Conservation (phyloP, 2,888 invertebrate genomes). For the Apamea anceps region DNA sequence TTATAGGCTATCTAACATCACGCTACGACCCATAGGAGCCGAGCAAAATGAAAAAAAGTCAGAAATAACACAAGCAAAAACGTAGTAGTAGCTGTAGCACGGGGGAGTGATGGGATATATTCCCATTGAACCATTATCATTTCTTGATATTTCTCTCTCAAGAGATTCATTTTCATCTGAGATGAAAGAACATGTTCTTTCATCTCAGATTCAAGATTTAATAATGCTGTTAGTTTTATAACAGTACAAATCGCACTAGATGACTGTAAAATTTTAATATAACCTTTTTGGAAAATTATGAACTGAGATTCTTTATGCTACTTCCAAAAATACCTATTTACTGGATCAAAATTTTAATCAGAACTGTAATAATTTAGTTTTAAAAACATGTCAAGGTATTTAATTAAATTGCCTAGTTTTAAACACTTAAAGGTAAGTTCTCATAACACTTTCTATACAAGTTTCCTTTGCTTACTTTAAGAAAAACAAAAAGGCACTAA, state of each 20-base stretch:
- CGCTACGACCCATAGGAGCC: no score
- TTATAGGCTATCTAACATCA: no score
- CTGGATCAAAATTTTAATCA: not conserved
- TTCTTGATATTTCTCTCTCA: not conserved
- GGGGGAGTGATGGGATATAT: not conserved
- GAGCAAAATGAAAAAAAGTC: no score
- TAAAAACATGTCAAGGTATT: not conserved
- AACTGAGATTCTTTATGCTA: not conserved
- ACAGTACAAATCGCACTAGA: not conserved
- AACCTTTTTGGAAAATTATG: not conserved
- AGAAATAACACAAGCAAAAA: no score
- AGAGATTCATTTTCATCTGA: no score
- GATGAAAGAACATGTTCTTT: no score
- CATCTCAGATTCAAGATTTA: not conserved
- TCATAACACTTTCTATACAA: constrained; percentile 24
- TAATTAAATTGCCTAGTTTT: not conserved
- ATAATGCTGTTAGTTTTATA: not conserved
- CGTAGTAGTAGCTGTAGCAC: no score
- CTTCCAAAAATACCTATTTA: not conserved
- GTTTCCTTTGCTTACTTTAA: constrained; percentile 26
- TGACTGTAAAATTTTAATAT: not conserved
- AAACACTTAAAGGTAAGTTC: not conserved
- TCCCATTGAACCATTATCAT: not conserved
- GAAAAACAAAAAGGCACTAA: constrained; percentile 37
- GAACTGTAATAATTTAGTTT: not conserved